A percentile compares a stretch with the other conserved stretches of the same genome.
These are phyloP conservation scores for Cryptotermes secundus DNA, from an alignment of 1,140 invertebrate genomes.

Conservation along the genomic window DNA sequence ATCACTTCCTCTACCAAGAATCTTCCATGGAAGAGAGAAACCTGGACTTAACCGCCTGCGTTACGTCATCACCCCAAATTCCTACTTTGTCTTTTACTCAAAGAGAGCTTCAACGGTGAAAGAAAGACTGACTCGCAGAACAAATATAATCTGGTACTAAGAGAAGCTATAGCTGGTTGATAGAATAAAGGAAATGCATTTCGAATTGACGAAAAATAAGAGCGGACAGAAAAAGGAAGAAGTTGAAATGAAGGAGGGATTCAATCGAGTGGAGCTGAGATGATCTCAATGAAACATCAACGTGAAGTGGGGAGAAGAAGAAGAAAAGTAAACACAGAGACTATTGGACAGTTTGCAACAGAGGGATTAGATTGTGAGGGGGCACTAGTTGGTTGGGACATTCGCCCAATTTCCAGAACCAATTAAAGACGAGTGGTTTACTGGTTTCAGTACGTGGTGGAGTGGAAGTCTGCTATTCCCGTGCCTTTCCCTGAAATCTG, in stretches of 20 bases:
- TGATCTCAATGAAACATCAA: background rate
- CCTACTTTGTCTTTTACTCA: too few species aligned
- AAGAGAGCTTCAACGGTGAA: too few species aligned
- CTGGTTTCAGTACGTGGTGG: background rate
- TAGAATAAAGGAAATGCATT: background rate
- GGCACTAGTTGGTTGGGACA: background rate
- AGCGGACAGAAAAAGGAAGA: background rate
- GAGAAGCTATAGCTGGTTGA: background rate
- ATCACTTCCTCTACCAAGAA: too few species aligned
- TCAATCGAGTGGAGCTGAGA: background rate
- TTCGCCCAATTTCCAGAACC: background rate
- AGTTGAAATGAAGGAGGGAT: background rate
- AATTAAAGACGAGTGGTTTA: constrained; percentile 2
- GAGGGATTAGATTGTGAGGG: background rate
- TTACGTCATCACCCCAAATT: too few species aligned
- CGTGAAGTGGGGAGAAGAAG: background rate
- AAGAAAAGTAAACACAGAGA: background rate
- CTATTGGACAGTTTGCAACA: background rate
- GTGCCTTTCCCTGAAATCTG: background rate
- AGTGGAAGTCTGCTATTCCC: background rate
- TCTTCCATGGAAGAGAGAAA: too few species aligned
- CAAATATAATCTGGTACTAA: background rate
- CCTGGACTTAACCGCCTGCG: too few species aligned
- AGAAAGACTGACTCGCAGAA: background rate
- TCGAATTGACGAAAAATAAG: background rate